Percentiles rank a stretch among this genome's conserved stretches.
Conservation (phyloP, 2,888 invertebrate species). For the Exocentrus adspersus region DNA sequence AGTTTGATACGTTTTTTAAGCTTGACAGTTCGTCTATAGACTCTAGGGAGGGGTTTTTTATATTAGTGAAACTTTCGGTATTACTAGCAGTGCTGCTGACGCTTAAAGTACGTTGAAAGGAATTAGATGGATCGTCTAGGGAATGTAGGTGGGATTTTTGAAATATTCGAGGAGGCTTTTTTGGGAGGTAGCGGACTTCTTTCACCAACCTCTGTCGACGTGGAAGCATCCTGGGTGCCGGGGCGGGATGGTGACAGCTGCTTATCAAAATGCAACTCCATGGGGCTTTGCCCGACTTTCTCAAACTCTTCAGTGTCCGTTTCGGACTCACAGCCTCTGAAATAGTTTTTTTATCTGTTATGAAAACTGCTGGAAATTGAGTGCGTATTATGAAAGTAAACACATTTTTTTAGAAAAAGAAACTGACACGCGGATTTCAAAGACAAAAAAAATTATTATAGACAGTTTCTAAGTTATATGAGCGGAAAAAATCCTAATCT, state of each 20-base stretch:
- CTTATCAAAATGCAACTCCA: slow-evolving; percentile 62
- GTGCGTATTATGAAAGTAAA: too few species aligned
- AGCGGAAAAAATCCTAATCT: slow-evolving; percentile 34
- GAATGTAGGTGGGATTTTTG: slow-evolving; percentile 49
- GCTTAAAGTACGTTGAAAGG: slow-evolving; percentile 59
- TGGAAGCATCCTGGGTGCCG: slow-evolving; percentile 64
- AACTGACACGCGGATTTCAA: too few species aligned
- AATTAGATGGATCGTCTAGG: slow-evolving; percentile 34
- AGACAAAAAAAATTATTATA: too few species aligned
- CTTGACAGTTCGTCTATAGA: slow-evolving; percentile 61
- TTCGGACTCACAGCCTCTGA: slow-evolving; percentile 82
- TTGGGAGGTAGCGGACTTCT: slow-evolving; percentile 58
- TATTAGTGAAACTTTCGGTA: slow-evolving; percentile 59
- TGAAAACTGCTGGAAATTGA: too few species aligned
- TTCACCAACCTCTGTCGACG: slow-evolving; percentile 70
- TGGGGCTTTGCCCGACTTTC: slow-evolving; percentile 74
- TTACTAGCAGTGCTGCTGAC: slow-evolving; percentile 56
- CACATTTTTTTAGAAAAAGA: too few species aligned
- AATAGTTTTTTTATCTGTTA: slow-evolving; percentile 44
- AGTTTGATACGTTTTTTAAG: slow-evolving; percentile 55
- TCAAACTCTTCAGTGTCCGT: slow-evolving; percentile 87
- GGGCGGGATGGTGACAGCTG: slow-evolving; percentile 58
- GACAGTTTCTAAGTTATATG: neutral
- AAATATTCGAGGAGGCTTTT: slow-evolving; percentile 63
- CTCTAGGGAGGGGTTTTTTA: slow-evolving; percentile 60